Evolutionary conservation across 2,888 invertebrate species (phyloP), one percentile per base, ranked within the genome.

Genomic region (Hirtodrosophila alboralis): DNA sequence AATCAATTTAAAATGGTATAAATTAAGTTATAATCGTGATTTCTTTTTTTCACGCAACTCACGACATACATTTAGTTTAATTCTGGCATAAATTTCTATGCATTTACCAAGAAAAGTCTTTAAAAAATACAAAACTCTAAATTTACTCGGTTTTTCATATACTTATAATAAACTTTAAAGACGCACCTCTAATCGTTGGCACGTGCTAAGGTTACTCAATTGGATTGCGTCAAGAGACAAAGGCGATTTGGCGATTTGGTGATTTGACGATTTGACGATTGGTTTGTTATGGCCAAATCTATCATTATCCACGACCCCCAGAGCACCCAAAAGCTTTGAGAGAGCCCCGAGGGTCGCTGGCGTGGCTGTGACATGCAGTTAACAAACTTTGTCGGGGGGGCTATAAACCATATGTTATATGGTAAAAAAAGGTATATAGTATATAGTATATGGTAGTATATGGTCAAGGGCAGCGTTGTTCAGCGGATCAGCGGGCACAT

Each of bases 141-240:
- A 34, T 30, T n/a, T n/a, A n/a, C n/a, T n/a, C n/a, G n/a, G n/a
- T n/a, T n/a, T n/a, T n/a, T n/a, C n/a, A n/a, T n/a, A n/a, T n/a
- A n/a, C n/a, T n/a, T 21, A 3, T 28, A 7, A 23, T 26, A 37
- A 33, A 33, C 41, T 65, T 75, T 47, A 30, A 40, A 73, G 83
- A 80, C 74, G 72, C 72, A 68, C 66, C 83, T 71, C 67, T 45
- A 72, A 80, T 73, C 59, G 70, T 16, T 49, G 66, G 58, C 79
- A 83, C 87, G 85, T 87, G 87, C 80, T 77, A 83, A 79, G 86
- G 87, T 83, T 87, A 72, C 67, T 44, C 49, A 59, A 68, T 45
- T 53, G 52, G 56, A 59, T 53, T 69, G 63, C 63, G 62, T 52
- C 54, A 56, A 66, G 45, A 52, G 65, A 38, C 45, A 54, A 59